Base-by-base conservation (phyloP, 2,113 vertebrate genomes). In the Anarrhichthys ocellatus region DNA sequence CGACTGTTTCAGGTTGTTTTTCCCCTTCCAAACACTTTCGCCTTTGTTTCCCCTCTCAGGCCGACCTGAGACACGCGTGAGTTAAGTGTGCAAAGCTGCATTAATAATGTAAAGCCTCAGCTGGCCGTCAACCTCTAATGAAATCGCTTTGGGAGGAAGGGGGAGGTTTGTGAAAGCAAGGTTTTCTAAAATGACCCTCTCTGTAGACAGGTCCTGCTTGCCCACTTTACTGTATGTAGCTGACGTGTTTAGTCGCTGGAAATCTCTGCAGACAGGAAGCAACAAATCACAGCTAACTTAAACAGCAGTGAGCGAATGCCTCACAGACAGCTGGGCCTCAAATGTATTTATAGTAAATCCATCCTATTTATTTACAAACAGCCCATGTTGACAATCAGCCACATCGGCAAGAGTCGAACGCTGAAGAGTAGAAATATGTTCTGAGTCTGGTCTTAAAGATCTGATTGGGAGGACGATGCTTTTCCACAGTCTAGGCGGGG, bases 181-280 rank as follows among this genome's bases (percentile, higher is more conserved):
- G 82, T 61, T 58, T 44, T 78, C 13, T 65, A 42, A 68, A 62
- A 56, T 32, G 22, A 38, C 1, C 9, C 32, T 9, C 1, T 2
- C 8, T 32, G 22, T 50, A 40, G 71, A 62, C 27, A 18, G 7
- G 0, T 54, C 59, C 38, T 48, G 8, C n/a, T 32, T 68, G 20
- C 5, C 34, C n/a, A 27, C 9, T 18, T 54, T 24, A 67, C 64
- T 66, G n/a, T 9, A 9, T 6, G 11, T 8, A 27, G 13, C 1
- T n/a, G 5, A 24, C 34, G 2, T 24, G 17, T 82, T 13, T 6
- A 63, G 17, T 63, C 10, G 27, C 58, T 62, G 8, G 24, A 61
- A 32, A 34, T 42, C 5, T 3, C n/a, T 73, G 17, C 34, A 76
- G 10, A 66, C 58, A 59, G 46, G 52, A 84, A 84, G 46, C 46